A percentile compares a stretch with the other conserved stretches of the same genome.
phyloP scores from a whole-genome alignment of 2,888 invertebrate genomes.

The Lasioglossum marginatum region DNA sequence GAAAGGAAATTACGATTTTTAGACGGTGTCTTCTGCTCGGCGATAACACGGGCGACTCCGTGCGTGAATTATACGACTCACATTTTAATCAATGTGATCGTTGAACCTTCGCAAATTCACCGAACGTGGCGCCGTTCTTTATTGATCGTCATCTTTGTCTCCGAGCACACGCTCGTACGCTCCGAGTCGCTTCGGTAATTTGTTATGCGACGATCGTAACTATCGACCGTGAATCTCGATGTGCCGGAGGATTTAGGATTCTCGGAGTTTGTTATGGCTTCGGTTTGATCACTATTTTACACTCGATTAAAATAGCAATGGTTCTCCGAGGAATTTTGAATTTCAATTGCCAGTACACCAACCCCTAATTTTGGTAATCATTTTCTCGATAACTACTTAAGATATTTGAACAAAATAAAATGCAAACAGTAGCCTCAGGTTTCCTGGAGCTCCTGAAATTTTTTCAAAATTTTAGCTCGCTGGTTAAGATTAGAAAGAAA shows the following conservation, averaged over 20 bases:
- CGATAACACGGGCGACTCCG: constrained; percentile 10
- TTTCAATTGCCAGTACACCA: background rate
- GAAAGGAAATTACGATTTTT: constrained; percentile 64
- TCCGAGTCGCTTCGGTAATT: constrained; percentile 16
- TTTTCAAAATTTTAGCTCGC: background rate
- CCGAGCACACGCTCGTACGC: constrained; percentile 14
- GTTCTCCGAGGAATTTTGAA: background rate
- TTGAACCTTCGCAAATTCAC: constrained; percentile 39
- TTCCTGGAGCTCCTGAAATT: background rate
- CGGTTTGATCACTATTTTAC: background rate
- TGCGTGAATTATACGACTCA: constrained; percentile 37
- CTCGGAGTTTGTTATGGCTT: background rate
- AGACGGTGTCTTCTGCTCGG: background rate
- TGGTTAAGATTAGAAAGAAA: background rate
- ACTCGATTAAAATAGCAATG: background rate
- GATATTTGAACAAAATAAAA: background rate
- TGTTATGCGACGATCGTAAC: constrained; percentile 9
- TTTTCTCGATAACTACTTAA: background rate
- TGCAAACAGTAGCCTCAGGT: too few species aligned
- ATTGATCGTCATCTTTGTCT: constrained; percentile 35
- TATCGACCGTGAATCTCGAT: constrained; percentile 6
- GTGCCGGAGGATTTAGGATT: background rate
- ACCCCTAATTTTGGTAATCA: background rate
- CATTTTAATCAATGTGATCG: constrained; percentile 36
- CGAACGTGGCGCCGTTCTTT: constrained; percentile 40